Evolutionary conservation across 2,888 invertebrate species (phyloP).

Genomic region (Phalera bucephala): DNA sequence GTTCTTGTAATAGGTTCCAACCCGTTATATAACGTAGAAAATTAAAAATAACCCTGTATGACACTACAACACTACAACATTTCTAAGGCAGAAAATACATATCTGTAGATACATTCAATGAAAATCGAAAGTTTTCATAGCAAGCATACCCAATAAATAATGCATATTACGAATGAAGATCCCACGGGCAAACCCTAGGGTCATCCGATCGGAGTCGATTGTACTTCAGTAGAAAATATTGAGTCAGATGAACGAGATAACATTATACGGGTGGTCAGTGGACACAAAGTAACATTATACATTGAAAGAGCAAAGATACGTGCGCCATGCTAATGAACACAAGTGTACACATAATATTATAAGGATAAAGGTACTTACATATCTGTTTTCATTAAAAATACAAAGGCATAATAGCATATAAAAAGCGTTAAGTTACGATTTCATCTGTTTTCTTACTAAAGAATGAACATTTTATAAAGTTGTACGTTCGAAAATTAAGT

Average conservation of each 20-base stretch:
- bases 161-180: constrained; percentile 46
- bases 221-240: constrained; percentile 69
- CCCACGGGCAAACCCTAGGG: constrained; percentile 53
- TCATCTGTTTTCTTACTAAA: constrained; percentile 16
- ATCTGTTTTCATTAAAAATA: constrained; percentile 6
- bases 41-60: too few relatives aligned
- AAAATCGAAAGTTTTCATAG: constrained; percentile 30
- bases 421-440: constrained; percentile 28
- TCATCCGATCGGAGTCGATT: constrained; percentile 68
- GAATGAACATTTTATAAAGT: too few relatives aligned
- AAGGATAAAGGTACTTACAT: too few relatives aligned
- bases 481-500: constrained; percentile 43
- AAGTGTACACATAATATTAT: too few relatives aligned
- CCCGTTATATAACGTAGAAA: constrained; percentile 38
- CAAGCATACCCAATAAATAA: constrained; percentile 29
- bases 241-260: constrained; percentile 62
- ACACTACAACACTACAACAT: too few relatives aligned
- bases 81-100: constrained; percentile 30
- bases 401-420: constrained; percentile 22
- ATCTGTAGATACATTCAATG: constrained; percentile 2
- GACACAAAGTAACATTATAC: constrained; percentile 27
- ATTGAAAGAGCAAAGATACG: constrained; percentile 16
- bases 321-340: constrained; percentile 15
- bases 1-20: constrained; percentile 38
- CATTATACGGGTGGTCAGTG: constrained; percentile 35